Percentiles rank a stretch among this genome's conserved stretches.
Conservation (phyloP, 2,113 vertebrate species). For the Cranoglanis bouderius region DNA sequence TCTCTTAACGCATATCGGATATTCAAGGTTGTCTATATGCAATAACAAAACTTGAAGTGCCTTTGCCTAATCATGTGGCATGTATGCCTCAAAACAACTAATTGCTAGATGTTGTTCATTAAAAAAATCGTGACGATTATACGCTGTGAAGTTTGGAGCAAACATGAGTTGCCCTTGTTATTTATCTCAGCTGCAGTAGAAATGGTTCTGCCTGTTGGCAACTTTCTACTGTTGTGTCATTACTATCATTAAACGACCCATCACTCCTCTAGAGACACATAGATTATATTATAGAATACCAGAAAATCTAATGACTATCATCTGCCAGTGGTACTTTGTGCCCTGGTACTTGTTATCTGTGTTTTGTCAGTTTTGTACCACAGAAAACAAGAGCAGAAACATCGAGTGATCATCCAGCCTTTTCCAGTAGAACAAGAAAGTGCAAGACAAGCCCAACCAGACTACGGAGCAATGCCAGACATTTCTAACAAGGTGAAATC, state of each 20-base stretch:
- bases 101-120: neutral
- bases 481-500: neutral
- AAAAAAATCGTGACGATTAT: too few species aligned
- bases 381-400: constrained; percentile 61
- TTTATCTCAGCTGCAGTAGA: neutral
- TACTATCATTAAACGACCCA: neutral
- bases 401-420: constrained; percentile 48
- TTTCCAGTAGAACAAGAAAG: neutral
- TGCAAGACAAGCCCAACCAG: neutral
- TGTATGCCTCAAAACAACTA: neutral
- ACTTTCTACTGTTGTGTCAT: neutral
- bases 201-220: neutral
- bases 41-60: neutral
- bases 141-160: neutral
- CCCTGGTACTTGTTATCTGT: constrained; percentile 58
- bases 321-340: constrained; percentile 60
- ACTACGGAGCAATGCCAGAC: neutral
- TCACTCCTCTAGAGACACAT: neutral
- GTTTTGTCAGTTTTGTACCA: constrained; percentile 58
- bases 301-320: constrained; percentile 16
- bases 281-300: neutral
- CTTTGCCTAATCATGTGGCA: neutral
- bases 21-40: neutral
- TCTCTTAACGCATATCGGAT: neutral
- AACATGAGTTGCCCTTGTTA: neutral